These are phyloP conservation scores for Sylvia borin DNA, from an alignment of 2,797 vertebrate species.

Conservation along the genomic window DNA sequence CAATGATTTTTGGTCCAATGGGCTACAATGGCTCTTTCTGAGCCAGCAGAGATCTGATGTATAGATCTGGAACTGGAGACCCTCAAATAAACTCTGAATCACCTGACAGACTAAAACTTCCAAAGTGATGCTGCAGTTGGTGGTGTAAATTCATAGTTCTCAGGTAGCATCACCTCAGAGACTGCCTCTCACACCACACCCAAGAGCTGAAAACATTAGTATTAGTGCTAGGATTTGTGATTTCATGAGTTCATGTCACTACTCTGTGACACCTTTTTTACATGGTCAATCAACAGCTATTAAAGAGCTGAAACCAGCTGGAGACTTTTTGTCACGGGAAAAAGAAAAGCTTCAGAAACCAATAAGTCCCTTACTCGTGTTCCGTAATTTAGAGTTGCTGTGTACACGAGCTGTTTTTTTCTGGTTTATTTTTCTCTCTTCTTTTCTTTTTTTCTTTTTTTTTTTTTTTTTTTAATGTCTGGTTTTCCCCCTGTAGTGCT, in stretches of 20 bases:
- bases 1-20: constrained; percentile 19
- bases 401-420: background rate
- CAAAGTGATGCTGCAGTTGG: background rate
- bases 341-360: background rate
- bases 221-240: background rate
- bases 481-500: background rate
- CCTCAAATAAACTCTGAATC: constrained; percentile 26
- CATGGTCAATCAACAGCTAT: background rate
- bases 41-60: background rate
- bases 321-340: background rate
- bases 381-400: background rate
- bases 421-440: background rate
- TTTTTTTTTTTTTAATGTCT: background rate
- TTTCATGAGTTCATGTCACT: background rate
- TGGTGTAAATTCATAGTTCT: constrained; percentile 7
- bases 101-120: background rate
- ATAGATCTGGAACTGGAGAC: background rate
- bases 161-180: background rate
- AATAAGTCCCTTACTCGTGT: background rate
- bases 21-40: background rate
- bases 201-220: background rate
- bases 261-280: background rate
- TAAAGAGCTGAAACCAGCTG: background rate
- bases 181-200: background rate
- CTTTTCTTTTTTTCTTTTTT: too few relatives aligned